These are phyloP conservation scores for Liparis tanakae DNA, from an alignment of 2,797 vertebrate genomes.

Conservation along the genomic window DNA sequence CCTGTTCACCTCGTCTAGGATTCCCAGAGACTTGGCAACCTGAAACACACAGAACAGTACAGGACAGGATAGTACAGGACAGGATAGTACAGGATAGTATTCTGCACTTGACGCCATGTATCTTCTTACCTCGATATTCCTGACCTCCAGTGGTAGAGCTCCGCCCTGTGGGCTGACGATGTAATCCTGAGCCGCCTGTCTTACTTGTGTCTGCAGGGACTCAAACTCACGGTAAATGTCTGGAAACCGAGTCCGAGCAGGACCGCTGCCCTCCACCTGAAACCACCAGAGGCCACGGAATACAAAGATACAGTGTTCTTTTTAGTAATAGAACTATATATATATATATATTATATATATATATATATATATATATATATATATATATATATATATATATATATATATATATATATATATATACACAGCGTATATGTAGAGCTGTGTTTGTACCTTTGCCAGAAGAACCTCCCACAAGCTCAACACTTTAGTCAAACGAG, in stretches of 20 bases:
- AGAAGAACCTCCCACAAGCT: conserved; percentile 93
- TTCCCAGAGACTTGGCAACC: conserved; percentile 91
- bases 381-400: too few relatives aligned
- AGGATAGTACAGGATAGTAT: too few relatives aligned
- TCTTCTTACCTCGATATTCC: conserved; percentile 84
- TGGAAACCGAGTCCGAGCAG: conserved; percentile 85
- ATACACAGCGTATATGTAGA: too few relatives aligned
- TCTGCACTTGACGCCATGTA: not conserved
- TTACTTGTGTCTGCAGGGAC: conserved; percentile 88
- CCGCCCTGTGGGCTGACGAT: conserved; percentile 78
- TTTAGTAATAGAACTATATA: too few relatives aligned
- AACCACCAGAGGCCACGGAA: not conserved
- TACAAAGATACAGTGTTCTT: not conserved
- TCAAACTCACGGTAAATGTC: conserved; percentile 94
- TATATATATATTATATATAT: too few relatives aligned
- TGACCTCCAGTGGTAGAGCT: conserved; percentile 85
- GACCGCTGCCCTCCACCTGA: conserved; percentile 87
- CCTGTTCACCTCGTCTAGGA: conserved; percentile 84
- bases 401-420: too few relatives aligned
- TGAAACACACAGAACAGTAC: conserved; percentile 53
- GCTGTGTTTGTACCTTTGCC: conserved; percentile 84
- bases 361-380: too few relatives aligned
- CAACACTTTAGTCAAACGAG: conserved; percentile 87
- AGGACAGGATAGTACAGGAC: not conserved
- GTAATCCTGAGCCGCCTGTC: conserved; percentile 90